Base-by-base conservation (phyloP, 1,140 invertebrate species). In the Cydia splendana region DNA sequence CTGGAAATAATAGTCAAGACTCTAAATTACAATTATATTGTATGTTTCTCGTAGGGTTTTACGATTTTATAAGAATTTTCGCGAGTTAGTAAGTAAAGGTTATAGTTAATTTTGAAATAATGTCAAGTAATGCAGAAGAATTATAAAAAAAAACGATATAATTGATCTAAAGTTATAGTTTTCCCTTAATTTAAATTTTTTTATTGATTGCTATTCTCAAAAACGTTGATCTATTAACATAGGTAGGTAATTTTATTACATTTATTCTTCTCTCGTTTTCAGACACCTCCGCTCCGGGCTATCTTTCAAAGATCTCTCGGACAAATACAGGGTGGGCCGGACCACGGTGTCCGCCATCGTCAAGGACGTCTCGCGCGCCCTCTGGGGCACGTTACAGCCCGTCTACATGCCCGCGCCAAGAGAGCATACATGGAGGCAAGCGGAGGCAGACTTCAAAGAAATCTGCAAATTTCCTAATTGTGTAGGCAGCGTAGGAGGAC, bases 371-470 rank as follows among this genome's bases (percentile, higher is more conserved):
- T 45, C 30, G 2, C 30, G 34, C 15, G 67, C 34, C n/a, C 30
- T 71, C 6, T 71, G 67, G 67, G 15, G n/a, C 67, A 18, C n/a
- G 5, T 38, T 71, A 12, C 67, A 71, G 67, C 67, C 67, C 1
- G 9, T 12, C 15, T n/a, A 38, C n/a, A 71, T 71, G 67, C 67
- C 67, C 7, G 34, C 30, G 0, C 67, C 67, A 0, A 71, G 6
- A 2, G 34, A 38, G 10, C 15, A 20, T 2, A 71, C 67, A 0
- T 71, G 67, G 67, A 10, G n/a, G 9, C 67, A 18, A 4, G 30
- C 30, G 1, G 34, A 42, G 9, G 18, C 6, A 0, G 67, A 12
- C n/a, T 71, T 42, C 38, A 13, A 15, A 18, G 2, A 45, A 7
- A 9, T 38, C 13, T 18, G 34, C n/a, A 45, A 71, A 1, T 38